Evolutionary conservation across 2,113 vertebrate genomes (phyloP).

Genomic region (Vombatus ursinus): DNA sequence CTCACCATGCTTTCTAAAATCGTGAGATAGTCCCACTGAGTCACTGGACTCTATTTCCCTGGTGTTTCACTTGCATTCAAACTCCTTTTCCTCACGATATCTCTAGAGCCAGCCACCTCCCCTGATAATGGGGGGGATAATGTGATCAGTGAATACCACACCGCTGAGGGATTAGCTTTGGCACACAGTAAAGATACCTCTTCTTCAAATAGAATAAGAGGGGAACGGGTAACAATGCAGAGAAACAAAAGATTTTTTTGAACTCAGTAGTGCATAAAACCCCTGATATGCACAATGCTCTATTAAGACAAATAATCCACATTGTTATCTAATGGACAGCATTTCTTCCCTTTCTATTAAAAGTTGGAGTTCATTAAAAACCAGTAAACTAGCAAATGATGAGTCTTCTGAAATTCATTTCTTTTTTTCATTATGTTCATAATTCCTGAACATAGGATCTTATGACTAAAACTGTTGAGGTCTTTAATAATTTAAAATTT

Average conservation of each 20-base stretch:
- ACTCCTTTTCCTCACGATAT: neutral
- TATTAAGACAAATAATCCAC: constrained; percentile 13
- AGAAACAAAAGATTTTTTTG: neutral
- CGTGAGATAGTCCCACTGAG: neutral
- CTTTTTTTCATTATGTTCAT: constrained; percentile 3
- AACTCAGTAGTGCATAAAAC: neutral
- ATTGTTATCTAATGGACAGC: neutral
- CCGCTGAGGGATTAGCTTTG: neutral
- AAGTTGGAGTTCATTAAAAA: constrained; percentile 16
- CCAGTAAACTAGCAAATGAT: constrained; percentile 20
- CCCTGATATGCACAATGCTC: neutral
- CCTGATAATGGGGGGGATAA: neutral
- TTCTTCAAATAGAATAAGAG: neutral
- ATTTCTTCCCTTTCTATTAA: constrained; percentile 1
- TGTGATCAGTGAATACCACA: neutral
- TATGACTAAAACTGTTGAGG: constrained; percentile 30
- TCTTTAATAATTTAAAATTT: constrained; percentile 16
- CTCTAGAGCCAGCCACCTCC: neutral
- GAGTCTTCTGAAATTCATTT: constrained; percentile 35
- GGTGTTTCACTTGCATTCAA: neutral
- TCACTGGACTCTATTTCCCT: neutral
- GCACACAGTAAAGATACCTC: neutral
- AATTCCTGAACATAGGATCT: constrained; percentile 32
- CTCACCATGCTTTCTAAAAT: neutral
- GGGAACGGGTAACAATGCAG: neutral